Evolutionary conservation across 2,888 invertebrate species (phyloP), one percentile per base, ranked within the genome.

Genomic region (Sialis fuliginosa): DNA sequence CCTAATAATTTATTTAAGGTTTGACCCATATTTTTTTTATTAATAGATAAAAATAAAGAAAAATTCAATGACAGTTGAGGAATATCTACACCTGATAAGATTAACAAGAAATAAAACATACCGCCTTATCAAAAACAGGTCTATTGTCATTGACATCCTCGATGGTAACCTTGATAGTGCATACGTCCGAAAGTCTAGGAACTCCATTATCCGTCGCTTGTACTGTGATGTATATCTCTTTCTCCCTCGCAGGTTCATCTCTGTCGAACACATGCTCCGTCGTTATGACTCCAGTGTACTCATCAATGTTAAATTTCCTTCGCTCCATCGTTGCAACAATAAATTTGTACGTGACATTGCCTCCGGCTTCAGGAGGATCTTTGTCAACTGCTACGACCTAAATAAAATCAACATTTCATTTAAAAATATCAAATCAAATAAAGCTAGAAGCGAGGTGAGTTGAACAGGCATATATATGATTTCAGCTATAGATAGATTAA

Each of bases 71-170:
- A 32, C 12, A 30, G 31, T 30, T 22, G 31, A 33, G 31, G 33
- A 4, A 9, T 32, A 22, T 22, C 22, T 22, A 22, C 2, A 33
- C 9, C 33, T 42, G 6, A 30, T 22, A 32, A 5, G 7, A 33
- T 42, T 12, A 30, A 12, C 7, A 12, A 1, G 9, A 8, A 33
- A 32, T 10, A 8, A 9, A 35, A 74, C 79, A 72, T 66, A 83
- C 83, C 66, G 75, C 76, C 79, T 81, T 81, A 62, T 86, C 85
- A 66, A 85, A 83, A 54, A 79, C 77, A 5, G 86, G 86, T 10
- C 67, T 69, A 60, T 95, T 95, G 64, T 97, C 96, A 67, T 97
- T 97, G 60, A 90, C 79, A 66, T 96, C 96, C 58, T 79, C 79
- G 52, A 95, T 85, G 52, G 81, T 78, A 47, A 93, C 86, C 69